Percentiles rank a stretch among this genome's conserved stretches.
Evolutionary conservation across 2,113 vertebrate genomes (phyloP).

Genomic region (Poecilia latipinna): DNA sequence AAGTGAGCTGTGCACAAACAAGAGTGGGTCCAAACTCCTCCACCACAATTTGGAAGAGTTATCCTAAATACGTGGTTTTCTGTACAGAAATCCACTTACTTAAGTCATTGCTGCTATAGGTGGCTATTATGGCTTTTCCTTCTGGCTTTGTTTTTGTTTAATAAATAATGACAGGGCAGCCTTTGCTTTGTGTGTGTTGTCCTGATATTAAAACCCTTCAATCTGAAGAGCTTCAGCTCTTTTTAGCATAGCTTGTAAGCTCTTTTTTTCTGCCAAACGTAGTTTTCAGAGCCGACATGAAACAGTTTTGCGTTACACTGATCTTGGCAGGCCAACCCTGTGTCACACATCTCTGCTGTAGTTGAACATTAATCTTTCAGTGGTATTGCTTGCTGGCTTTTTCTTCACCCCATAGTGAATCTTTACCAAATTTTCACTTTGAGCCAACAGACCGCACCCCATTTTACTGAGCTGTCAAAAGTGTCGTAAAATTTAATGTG

Average conservation of each 20-base stretch:
- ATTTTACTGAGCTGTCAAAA: constrained; percentile 42
- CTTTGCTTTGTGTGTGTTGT: background rate
- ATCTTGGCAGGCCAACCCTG: constrained; percentile 3
- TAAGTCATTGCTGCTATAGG: no score
- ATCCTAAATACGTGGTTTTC: no score
- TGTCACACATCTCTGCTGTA: constrained; percentile 53
- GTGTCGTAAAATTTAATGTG: constrained; percentile 55
- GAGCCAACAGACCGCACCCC: constrained; percentile 13
- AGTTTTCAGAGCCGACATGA: background rate
- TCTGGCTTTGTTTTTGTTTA: background rate
- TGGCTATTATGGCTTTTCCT: no score
- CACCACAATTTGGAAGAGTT: no score
- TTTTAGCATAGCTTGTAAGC: background rate
- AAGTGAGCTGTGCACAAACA: no score
- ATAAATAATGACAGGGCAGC: no score
- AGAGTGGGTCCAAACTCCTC: no score
- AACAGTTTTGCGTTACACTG: background rate
- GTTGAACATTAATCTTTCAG: constrained; percentile 68
- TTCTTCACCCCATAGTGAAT: background rate
- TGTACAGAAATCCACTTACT: no score
- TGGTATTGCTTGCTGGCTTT: constrained; percentile 21
- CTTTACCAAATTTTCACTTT: constrained; percentile 10
- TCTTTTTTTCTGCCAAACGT: constrained; percentile 10
- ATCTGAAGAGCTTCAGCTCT: background rate
- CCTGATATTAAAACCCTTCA: background rate